Percentiles rank a stretch among this genome's conserved stretches.
Evolutionary conservation across 2,797 vertebrate genomes (phyloP).

Genomic region (Catostomus latipinnis): DNA sequence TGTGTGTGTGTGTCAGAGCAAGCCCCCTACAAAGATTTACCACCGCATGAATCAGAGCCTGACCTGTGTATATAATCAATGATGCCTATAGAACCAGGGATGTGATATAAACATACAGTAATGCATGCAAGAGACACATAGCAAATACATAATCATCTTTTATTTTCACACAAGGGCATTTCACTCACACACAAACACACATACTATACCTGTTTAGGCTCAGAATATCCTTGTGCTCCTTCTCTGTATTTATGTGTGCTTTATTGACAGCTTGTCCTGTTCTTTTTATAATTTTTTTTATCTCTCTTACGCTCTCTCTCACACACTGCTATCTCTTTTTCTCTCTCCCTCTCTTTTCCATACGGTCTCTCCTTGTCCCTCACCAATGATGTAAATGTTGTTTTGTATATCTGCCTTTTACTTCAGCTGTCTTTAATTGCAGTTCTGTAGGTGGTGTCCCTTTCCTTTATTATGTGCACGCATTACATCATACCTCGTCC

Average conservation of each 20-base stretch:
- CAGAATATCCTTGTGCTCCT: slow-evolving; percentile 54
- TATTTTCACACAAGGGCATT: not conserved
- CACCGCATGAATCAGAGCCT: slow-evolving; percentile 55
- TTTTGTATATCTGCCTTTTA: slow-evolving; percentile 56
- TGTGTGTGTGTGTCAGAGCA: slow-evolving; percentile 46
- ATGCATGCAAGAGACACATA: slow-evolving; percentile 50
- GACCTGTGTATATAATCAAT: slow-evolving; percentile 40
- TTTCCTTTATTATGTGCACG: slow-evolving; percentile 35
- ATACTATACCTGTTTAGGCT: slow-evolving; percentile 43
- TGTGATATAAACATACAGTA: slow-evolving; percentile 41
- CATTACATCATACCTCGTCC: not conserved
- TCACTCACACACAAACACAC: slow-evolving; percentile 5
- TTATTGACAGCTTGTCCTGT: slow-evolving; percentile 53
- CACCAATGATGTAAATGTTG: slow-evolving; percentile 61
- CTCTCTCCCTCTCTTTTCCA: slow-evolving; percentile 46
- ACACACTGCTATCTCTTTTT: slow-evolving; percentile 41
- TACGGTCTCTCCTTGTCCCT: slow-evolving; percentile 49
- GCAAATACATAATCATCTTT: not conserved
- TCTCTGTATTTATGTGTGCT: slow-evolving; percentile 55
- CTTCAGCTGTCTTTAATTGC: slow-evolving; percentile 45
- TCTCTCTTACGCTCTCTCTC: slow-evolving; percentile 19
- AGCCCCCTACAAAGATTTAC: slow-evolving; percentile 54
- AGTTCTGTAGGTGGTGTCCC: slow-evolving; percentile 43
- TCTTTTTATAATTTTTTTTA: slow-evolving; percentile 16
- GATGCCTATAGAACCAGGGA: slow-evolving; percentile 41